phyloP scores from a whole-genome alignment of 1,140 invertebrate species.

The Zaprionus ghesquierei region DNA sequence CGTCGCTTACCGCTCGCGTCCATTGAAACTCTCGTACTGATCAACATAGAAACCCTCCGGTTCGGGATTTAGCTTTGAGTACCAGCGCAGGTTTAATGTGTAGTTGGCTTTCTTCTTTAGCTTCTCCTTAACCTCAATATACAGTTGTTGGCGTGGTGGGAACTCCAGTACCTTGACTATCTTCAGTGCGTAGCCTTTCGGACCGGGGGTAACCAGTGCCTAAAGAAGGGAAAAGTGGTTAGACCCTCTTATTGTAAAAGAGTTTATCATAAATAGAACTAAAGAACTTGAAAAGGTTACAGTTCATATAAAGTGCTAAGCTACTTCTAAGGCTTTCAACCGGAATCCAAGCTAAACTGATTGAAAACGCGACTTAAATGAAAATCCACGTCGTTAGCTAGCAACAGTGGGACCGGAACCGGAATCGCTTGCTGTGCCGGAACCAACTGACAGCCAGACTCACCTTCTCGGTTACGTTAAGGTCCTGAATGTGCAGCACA shows the following conservation, averaged over 20 bases:
- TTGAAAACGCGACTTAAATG: background rate
- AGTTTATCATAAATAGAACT: background rate
- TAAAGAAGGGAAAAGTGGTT: background rate
- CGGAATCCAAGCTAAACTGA: background rate
- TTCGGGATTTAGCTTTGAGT: slow-evolving; percentile 89
- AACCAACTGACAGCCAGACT: slow-evolving; percentile 55
- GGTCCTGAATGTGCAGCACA: slow-evolving; percentile 94
- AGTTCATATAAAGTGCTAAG: no score
- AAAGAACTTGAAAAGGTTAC: background rate
- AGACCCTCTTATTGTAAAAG: no score
- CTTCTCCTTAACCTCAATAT: slow-evolving; percentile 92
- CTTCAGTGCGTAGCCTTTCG: slow-evolving; percentile 88
- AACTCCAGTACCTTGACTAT: slow-evolving; percentile 91
- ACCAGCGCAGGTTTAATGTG: slow-evolving; percentile 92
- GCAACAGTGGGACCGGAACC: background rate
- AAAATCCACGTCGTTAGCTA: background rate
- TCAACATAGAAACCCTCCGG: slow-evolving; percentile 97
- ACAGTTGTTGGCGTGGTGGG: slow-evolving; percentile 91
- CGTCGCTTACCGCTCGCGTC: slow-evolving; percentile 88
- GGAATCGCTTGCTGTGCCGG: background rate
- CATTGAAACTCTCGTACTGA: slow-evolving; percentile 89
- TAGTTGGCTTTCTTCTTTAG: slow-evolving; percentile 91
- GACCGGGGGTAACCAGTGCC: slow-evolving; percentile 86
- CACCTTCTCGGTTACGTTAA: slow-evolving; percentile 93
- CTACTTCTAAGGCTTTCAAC: background rate